Evolutionary conservation across 2,888 invertebrate genomes (phyloP), one percentile per base, ranked within the genome.

Genomic region (Cartodere bifasciata): DNA sequence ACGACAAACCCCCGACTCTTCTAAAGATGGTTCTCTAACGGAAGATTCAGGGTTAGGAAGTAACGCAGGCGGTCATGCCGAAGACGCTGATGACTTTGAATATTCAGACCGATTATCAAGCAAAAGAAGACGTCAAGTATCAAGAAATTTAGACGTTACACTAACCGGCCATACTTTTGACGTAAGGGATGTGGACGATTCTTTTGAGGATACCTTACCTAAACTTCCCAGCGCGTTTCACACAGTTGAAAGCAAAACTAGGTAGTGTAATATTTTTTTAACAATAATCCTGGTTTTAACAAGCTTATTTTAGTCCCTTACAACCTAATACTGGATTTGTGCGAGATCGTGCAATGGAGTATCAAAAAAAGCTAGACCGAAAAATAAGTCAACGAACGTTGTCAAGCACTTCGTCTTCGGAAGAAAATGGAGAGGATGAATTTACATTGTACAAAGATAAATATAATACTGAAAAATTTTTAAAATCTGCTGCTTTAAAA

Each of bases 91-190:
- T 36, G 56, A 56, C 17, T 38, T 57, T 21, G 62, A 63, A 21
- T 45, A 48, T 13, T 56, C 59, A 0, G 50, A 58, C 4, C 53
- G 52, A 14, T 51, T 52, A n/a, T 44, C 44, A 5, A 39, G 32
- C 1, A 33, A 38, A 31, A 29, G 42, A 26, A 50, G 25, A 39
- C 46, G 25, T 16, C 58, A 67, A 4, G 70, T 76, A 37, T 74
- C 77, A 1, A 65, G 83, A 28, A 78, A 76, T 52, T 58, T 83
- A 23, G 75, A 80, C 55, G 75, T 83, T 70, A 73, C 82, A 59
- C 70, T 68, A 22, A 77, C 75, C 25, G 65, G 77, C 0, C 78
- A 81, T 48, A 76, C 70, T 42, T 85, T 84, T 57, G 82, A 84
- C 42, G 74, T 84, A 2, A 62, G 75, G 15, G 83, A 84, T 48